Percentiles rank a stretch among this genome's conserved stretches.
Evolutionary conservation across 2,113 vertebrate species (phyloP).

Genomic region (Hystrix cristata): DNA sequence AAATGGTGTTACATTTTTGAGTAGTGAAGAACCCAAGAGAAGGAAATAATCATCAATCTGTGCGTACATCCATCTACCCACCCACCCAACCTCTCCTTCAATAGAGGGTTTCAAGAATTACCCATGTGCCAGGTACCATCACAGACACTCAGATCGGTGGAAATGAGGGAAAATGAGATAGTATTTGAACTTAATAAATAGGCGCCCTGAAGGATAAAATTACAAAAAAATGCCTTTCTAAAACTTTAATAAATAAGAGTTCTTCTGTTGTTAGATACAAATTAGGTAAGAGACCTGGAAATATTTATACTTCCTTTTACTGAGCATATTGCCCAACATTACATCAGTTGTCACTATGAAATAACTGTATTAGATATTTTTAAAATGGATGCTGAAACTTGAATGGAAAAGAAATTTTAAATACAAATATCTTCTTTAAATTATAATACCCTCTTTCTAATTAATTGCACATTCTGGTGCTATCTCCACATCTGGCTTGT

Average conservation of each 20-base stretch:
- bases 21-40: background rate
- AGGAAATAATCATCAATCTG: background rate
- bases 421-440: background rate
- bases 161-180: conserved; percentile 45
- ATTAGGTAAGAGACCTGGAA: background rate
- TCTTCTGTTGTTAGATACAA: conserved; percentile 13
- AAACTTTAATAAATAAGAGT: background rate
- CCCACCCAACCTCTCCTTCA: background rate
- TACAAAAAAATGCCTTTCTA: background rate
- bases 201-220: conserved; percentile 9
- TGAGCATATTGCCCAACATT: background rate
- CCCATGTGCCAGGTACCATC: background rate
- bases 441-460: background rate
- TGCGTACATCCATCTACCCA: background rate
- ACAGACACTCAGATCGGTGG: background rate
- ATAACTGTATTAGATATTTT: background rate
- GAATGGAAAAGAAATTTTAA: conserved; percentile 38
- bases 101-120: conserved; percentile 19
- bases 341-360: background rate
- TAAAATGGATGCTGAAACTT: background rate
- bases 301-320: background rate
- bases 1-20: background rate
- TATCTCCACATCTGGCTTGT: background rate
- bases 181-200: conserved; percentile 14
- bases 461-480: background rate